phyloP scores from a whole-genome alignment of 2,888 invertebrate genomes.

The Drosophila merina region DNA sequence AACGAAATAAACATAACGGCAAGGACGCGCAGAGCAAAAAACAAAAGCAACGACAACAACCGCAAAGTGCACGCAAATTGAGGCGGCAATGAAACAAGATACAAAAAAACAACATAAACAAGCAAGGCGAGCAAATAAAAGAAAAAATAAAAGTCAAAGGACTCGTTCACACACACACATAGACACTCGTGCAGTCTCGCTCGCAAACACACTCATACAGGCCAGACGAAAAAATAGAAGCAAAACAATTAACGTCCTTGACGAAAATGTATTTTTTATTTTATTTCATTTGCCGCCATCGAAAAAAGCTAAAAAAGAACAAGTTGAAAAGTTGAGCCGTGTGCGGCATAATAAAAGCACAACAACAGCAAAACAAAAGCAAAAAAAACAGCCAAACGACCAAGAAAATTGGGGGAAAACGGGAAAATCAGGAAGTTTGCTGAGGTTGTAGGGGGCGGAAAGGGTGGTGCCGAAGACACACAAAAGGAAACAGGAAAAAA shows the following conservation, averaged over 20 bases:
- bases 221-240: conserved; percentile 73
- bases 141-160: conserved; percentile 75
- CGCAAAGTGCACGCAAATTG: conserved; percentile 78
- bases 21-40: conserved; percentile 69
- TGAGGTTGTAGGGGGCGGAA: conserved; percentile 29
- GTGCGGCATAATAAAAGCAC: conserved; percentile 64
- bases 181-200: conserved; percentile 5
- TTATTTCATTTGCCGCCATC: conserved; percentile 49
- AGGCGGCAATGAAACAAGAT: conserved; percentile 51
- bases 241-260: conserved; percentile 80
- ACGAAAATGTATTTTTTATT: conserved; percentile 72
- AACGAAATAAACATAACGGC: conserved; percentile 65
- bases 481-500: conserved; percentile 54
- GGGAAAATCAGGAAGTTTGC: conserved; percentile 4
- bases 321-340: conserved; percentile 72
- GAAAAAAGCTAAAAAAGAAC: conserved; percentile 62
- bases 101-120: conserved; percentile 67
- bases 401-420: conserved; percentile 55
- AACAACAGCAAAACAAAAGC: conserved; percentile 34
- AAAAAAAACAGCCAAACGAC: conserved; percentile 58
- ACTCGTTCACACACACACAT: conserved; percentile 43
- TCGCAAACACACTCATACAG: conserved; percentile 36
- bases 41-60: conserved; percentile 35
- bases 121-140: conserved; percentile 39
- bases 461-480: conserved; percentile 17